phyloP scores from a whole-genome alignment of 2,113 vertebrate genomes.

The Onychostruthus taczanowskii region DNA sequence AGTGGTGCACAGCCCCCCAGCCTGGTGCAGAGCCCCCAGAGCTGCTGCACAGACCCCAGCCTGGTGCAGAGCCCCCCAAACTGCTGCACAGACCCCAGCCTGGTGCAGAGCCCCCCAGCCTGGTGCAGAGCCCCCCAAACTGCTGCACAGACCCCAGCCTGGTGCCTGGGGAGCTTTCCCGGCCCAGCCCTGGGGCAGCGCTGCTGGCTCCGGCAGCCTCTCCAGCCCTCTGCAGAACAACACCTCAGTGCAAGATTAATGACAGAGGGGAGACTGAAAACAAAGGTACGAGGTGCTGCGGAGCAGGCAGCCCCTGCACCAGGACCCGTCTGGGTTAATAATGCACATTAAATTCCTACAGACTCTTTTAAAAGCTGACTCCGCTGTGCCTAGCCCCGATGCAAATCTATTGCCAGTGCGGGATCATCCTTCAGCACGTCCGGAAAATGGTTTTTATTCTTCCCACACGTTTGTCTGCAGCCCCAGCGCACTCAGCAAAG shows the following conservation, averaged over 20 bases:
- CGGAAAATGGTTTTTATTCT: not conserved
- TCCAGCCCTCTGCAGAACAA: not conserved
- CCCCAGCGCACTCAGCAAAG: rapidly evolving
- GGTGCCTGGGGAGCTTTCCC: rapidly evolving
- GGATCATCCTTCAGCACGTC: rapidly evolving
- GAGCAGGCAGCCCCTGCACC: not conserved
- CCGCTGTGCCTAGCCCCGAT: not conserved
- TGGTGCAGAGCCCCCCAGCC: too few species aligned
- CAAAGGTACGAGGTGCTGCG: not conserved
- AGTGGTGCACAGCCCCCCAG: too few species aligned
- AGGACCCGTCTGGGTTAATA: not conserved
- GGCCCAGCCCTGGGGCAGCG: not conserved
- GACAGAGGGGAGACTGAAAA: not conserved
- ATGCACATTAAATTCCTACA: not conserved
- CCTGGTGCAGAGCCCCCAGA: too few species aligned
- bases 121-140: too few species aligned
- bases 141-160: rapidly evolving
- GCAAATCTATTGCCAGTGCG: rapidly evolving
- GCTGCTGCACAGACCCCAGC: too few species aligned
- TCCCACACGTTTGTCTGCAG: rapidly evolving
- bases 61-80: too few species aligned
- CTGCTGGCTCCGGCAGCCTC: rapidly evolving
- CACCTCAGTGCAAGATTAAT: not conserved
- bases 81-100: too few species aligned
- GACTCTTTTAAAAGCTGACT: not conserved